phyloP scores from a whole-genome alignment of 2,888 invertebrate genomes.

The Andrena bicolor region DNA sequence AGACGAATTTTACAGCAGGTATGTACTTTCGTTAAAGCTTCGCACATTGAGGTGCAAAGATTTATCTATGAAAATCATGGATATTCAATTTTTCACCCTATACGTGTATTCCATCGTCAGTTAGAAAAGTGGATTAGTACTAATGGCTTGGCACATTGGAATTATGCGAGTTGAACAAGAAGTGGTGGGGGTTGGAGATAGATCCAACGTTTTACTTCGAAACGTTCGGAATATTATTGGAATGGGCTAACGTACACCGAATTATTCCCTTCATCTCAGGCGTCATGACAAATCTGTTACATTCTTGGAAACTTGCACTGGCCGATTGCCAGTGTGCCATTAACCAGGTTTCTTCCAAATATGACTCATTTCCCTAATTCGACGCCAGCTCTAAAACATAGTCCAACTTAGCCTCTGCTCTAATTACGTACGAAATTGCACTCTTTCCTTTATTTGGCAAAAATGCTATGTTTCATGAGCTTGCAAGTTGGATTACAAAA shows the following conservation, averaged over 20 bases:
- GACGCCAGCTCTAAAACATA: constrained; percentile 3
- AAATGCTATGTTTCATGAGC: background rate
- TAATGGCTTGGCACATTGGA: constrained; percentile 81
- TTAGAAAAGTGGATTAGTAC: constrained; percentile 72
- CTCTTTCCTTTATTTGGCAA: background rate
- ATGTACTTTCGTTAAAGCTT: too few relatives aligned
- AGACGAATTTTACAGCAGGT: too few relatives aligned
- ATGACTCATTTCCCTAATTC: constrained; percentile 73
- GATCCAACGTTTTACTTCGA: constrained; percentile 77
- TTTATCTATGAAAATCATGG: too few relatives aligned
- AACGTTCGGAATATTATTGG: too few relatives aligned
- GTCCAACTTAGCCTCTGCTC: background rate
- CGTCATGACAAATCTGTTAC: constrained; percentile 82
- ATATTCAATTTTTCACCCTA: background rate
- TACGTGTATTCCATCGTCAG: constrained; percentile 43
- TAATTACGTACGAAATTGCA: background rate
- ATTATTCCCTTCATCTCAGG: constrained; percentile 74
- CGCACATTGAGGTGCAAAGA: too few relatives aligned
- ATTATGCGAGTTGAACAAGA: constrained; percentile 77
- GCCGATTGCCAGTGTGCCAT: constrained; percentile 77
- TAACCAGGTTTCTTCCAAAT: constrained; percentile 81
- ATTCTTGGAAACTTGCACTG: constrained; percentile 82
- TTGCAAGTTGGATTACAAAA: background rate
- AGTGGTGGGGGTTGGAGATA: constrained; percentile 25
- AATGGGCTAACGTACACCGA: constrained; percentile 77